These are phyloP conservation scores for Luperina testacea DNA, from an alignment of 2,888 invertebrate genomes.

Conservation along the genomic window DNA sequence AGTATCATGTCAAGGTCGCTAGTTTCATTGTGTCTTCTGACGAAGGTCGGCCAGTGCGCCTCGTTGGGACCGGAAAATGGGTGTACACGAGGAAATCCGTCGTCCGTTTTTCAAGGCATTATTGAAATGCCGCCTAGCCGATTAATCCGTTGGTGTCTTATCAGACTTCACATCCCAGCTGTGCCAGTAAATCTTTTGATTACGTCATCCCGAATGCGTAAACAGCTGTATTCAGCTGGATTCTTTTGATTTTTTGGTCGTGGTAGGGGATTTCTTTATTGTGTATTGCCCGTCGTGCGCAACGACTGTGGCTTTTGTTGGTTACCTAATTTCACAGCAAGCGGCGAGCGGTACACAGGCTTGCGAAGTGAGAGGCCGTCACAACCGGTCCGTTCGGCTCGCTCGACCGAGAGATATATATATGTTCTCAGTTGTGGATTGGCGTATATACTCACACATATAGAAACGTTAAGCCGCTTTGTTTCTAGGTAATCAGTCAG, in stretches of 20 bases:
- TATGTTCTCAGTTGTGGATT: constrained; percentile 71
- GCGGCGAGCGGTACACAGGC: constrained; percentile 84
- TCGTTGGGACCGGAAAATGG: constrained; percentile 86
- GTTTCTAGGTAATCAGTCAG: constrained; percentile 71
- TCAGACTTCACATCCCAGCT: constrained; percentile 70
- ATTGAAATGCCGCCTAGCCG: constrained; percentile 77
- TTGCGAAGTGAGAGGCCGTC: constrained; percentile 90
- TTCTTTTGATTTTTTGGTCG: constrained; percentile 71
- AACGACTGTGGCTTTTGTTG: constrained; percentile 85
- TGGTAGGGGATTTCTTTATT: constrained; percentile 80
- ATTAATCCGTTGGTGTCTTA: constrained; percentile 74
- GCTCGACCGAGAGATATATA: constrained; percentile 85
- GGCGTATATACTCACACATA: constrained; percentile 64
- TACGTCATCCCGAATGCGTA: constrained; percentile 74
- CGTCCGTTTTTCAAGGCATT: constrained; percentile 86
- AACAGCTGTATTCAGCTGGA: constrained; percentile 71
- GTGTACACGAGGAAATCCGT: constrained; percentile 86
- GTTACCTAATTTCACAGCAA: constrained; percentile 89
- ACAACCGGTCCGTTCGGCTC: constrained; percentile 87
- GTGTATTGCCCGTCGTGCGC: constrained; percentile 79
- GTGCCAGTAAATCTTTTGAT: constrained; percentile 70
- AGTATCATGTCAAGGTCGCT: constrained; percentile 88
- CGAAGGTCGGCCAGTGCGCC: constrained; percentile 85
- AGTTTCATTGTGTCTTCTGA: constrained; percentile 87
- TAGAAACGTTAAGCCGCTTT: constrained; percentile 73